Conservation (phyloP, 2,888 invertebrate species). For the Brachypterus glaber region DNA sequence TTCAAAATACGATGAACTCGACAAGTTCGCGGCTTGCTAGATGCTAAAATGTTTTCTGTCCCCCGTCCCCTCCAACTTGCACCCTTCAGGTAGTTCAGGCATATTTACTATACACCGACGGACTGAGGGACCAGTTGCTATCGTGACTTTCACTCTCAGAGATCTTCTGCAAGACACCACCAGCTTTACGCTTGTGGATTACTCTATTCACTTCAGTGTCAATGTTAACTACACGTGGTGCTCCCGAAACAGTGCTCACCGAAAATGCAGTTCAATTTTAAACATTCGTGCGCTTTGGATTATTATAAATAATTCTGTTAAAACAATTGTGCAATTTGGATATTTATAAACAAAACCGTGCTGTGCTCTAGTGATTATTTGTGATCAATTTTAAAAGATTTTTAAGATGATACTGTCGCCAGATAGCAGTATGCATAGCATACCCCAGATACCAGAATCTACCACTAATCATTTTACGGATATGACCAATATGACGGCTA, state of each 20-base stretch:
- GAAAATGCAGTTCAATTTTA: too few species aligned
- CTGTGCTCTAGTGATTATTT: too few species aligned
- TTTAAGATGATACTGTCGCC: slow-evolving; percentile 57
- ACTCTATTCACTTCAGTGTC: slow-evolving; percentile 21
- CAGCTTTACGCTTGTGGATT: slow-evolving; percentile 3
- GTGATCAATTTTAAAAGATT: too few species aligned
- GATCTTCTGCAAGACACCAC: slow-evolving; percentile 35
- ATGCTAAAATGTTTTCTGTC: slow-evolving; percentile 41
- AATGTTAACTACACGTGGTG: slow-evolving; percentile 19
- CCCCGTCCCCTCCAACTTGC: slow-evolving; percentile 42
- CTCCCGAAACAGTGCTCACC: too few species aligned
- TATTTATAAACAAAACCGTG: too few species aligned
- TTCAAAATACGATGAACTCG: slow-evolving; percentile 70
- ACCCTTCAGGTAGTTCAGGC: slow-evolving; percentile 41
- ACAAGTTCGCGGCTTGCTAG: slow-evolving; percentile 45
- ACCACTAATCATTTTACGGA: slow-evolving; percentile 31
- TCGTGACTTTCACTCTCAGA: slow-evolving; percentile 43
- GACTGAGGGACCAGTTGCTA: slow-evolving; percentile 37
- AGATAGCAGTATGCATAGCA: slow-evolving; percentile 49
- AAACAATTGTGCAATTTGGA: too few species aligned
- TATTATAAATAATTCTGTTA: too few species aligned
- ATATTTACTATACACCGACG: slow-evolving; percentile 40
- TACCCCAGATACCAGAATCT: slow-evolving; percentile 44
- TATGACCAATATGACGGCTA: slow-evolving; percentile 36
- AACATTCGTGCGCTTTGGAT: too few species aligned